Conservation (phyloP, 2,888 invertebrate genomes). For the Alentia gelatinosa region DNA sequence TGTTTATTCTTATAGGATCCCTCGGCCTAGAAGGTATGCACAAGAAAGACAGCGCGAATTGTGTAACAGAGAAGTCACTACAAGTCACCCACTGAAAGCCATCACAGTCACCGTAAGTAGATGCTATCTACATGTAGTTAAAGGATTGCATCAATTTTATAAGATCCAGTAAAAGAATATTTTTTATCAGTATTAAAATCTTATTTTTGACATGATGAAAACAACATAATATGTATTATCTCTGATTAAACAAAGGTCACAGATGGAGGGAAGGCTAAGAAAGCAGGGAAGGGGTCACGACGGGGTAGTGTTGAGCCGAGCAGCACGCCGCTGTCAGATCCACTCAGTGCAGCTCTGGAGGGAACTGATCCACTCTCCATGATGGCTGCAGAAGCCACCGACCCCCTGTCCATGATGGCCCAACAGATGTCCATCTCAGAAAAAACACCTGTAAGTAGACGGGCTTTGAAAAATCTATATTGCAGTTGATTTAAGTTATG, state of each 20-base stretch:
- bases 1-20: conserved; percentile 70
- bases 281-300: conserved; percentile 32
- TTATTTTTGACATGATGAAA: conserved; percentile 29
- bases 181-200: not conserved
- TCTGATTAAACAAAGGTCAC: conserved; percentile 73
- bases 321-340: conserved; percentile 61
- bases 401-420: conserved; percentile 82
- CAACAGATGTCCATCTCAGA: conserved; percentile 32
- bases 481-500: too few species aligned
- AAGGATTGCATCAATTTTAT: not conserved
- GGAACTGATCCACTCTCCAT: conserved; percentile 88
- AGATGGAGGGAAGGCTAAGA: conserved; percentile 69
- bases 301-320: not conserved
- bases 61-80: conserved; percentile 68
- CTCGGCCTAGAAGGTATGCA: conserved; percentile 72
- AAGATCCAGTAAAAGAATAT: not conserved
- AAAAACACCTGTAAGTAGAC: not conserved
- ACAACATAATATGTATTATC: conserved; percentile 10
- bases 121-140: too few species aligned
- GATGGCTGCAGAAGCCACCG: conserved; percentile 84
- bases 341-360: conserved; percentile 83
- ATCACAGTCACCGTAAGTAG: conserved; percentile 67
- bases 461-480: too few species aligned
- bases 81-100: conserved; percentile 78
- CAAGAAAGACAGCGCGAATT: conserved; percentile 69